Base-by-base conservation (phyloP, 2,888 invertebrate species). In the Tenthredo amoena region DNA sequence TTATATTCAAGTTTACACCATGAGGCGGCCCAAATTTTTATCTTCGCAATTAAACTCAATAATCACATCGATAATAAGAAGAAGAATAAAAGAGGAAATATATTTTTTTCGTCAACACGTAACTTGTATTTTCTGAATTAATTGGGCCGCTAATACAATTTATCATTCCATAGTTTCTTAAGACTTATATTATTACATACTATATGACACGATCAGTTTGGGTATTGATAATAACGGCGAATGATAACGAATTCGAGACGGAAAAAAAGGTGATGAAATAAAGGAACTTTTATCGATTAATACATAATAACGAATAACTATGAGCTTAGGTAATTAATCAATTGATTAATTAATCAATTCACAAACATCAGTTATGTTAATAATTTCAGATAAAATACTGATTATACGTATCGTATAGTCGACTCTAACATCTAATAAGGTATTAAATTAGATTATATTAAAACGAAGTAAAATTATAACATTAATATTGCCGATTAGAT, bases 231-330 rank as follows among this genome's bases (percentile, higher is more conserved):
- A 55, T n/a, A 55, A 55, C n/a, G 18, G n/a, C n/a, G 55, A 55
- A 55, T 10, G 12, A 55, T 55, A 55, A n/a, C 18, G 10, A 43
- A 10, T 43, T 10, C 1, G 10, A 43, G 43, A 43, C 7, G 12
- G 12, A 43, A 0, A 43, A 47, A 47, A 47, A 15, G 15, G 0
- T 47, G 47, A 58, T 21, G 21, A 21, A n/a, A 58, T 58, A 21
- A 58, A 58, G 58, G 58, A 58, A 58, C 58, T 58, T 58, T 58
- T 58, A 58, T 58, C 58, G n/a, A 58, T 58, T 21, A 21, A 58
- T 58, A 58, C 58, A 58, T 21, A 58, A 58, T 58, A 58, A 58
- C 12, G 15, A 58, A 58, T 21, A 58, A 47, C 47, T 47, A 47
- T 47, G 1, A 47, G 47, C 47, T 47, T 47, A 47, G 47, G 15